Base-by-base conservation (phyloP, 2,113 vertebrate genomes). In the Charina bottae region DNA sequence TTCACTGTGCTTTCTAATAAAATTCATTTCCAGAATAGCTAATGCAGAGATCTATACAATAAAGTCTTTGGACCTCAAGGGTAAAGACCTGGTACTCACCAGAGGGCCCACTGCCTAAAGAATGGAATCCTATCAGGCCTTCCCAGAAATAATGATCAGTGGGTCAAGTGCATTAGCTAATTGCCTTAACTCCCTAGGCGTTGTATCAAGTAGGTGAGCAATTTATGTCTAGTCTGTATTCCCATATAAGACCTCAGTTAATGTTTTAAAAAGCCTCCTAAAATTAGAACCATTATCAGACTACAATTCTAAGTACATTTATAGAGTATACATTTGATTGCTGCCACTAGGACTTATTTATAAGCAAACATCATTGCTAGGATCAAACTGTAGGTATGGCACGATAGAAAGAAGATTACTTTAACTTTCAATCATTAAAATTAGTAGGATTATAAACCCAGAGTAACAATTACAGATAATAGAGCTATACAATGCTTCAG, bases 391-490 rank as follows among this genome's bases (percentile, higher is more conserved):
- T 62, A 62, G 49, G 46, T 13, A 59, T 88, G 56, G 10, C 17
- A 10, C 0, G 2, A 3, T 1, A 23, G 9, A 1, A 4, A 24
- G 9, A 49, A 17, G 4, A 17, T 21, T 4, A n/a, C 17, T 6
- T 86, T 26, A 23, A 54, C 26, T 24, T 55, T 24, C 6, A 11
- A 53, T 4, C 49, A n/a, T 49, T 64, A 53, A 49, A 64, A 53
- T 19, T 10, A 53, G 24, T 64, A 26, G 26, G 49, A 86, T 15
- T 53, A 28, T 26, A 55, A 85, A 2, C 19, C 19, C 19, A 62
- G 23, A 62, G 24, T 62, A 62, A 62, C 23, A 24, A 24, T 62
- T 62, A 6, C 2, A 62, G 60, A 62, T 62, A 62, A 21, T 62
- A 49, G 49, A 49, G 6, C 6, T 49, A 49, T 49, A 49, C 5